Base-by-base conservation (phyloP, 2,113 vertebrate species). In the Hydrolagus affinis region DNA sequence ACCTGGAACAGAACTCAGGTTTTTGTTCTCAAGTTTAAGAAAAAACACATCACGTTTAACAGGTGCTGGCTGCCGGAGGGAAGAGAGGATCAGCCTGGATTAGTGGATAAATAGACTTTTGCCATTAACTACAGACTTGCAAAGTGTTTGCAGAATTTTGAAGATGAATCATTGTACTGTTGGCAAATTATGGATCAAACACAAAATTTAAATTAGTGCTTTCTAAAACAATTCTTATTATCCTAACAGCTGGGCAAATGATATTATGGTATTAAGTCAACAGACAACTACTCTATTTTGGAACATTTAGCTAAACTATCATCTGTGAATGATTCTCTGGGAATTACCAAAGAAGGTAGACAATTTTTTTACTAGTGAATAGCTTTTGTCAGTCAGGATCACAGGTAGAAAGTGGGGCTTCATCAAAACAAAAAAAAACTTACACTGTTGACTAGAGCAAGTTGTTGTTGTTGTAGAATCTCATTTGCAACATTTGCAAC, bases 31-130 rank as follows among this genome's bases (percentile, higher is more conserved):
- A 80, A 80, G 77, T 14, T 80, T 64, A 80, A 28, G 30, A 25
- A 25, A 64, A 64, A 80, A 6, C n/a, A 19, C 77, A 28, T 2
- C 62, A 56, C 12, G 56, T 56, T 80, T 25, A 64, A 80, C 77
- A 80, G 59, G 77, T 80, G 77, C 64, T 25, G 59, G 64, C 77
- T 80, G 77, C 77, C 28, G 28, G 77, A 80, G 77, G 77, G 77
- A 64, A 64, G 64, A 80, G 60, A 62, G 4, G 77, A 60, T 80
- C 64, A 80, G 57, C 28, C 59, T 80, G 77, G 23, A 80, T 80
- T 80, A 64, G 77, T 64, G 77, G 59, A 80, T 80, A 59, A 23
- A 80, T 64, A 60, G 25, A 64, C 28, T 80, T 64, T 80, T 64
- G 57, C 25, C 28, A 80, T 8, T 62, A 60, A 28, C 1, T 12